Conservation (phyloP, 2,113 vertebrate genomes). For the Dasyprocta punctata region DNA sequence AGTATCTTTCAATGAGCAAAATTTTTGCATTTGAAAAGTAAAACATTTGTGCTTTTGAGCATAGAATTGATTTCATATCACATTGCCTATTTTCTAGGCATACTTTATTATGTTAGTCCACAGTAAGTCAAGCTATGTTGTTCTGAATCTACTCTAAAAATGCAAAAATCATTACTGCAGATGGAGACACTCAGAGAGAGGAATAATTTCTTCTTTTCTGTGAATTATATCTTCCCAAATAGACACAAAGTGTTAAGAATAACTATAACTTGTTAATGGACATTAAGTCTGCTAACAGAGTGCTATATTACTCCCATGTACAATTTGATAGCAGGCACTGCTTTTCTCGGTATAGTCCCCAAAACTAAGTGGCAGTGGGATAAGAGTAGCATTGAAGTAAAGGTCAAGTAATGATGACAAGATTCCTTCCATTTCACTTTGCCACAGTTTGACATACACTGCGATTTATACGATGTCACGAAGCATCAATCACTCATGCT, state of each 20-base stretch:
- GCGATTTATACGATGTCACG: not conserved
- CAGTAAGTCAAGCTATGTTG: not conserved
- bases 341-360: not conserved
- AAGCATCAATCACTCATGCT: slow-evolving; percentile 26
- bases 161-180: not conserved
- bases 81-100: not conserved
- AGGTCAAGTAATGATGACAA: slow-evolving; percentile 50
- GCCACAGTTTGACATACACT: slow-evolving; percentile 23
- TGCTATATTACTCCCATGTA: not conserved
- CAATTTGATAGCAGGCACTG: slow-evolving; percentile 5
- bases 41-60: not conserved
- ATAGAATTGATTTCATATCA: not conserved
- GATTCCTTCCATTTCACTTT: slow-evolving; percentile 52
- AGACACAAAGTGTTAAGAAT: not conserved
- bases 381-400: slow-evolving; percentile 10
- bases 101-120: not conserved
- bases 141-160: not conserved
- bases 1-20: not conserved
- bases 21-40: not conserved
- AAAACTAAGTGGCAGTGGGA: slow-evolving; percentile 12
- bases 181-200: not conserved
- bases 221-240: not conserved
- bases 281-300: not conserved
- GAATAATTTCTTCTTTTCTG: not conserved
- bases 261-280: not conserved